Conservation (phyloP, 2,113 vertebrate species). For the Gopherus evgoodei region DNA sequence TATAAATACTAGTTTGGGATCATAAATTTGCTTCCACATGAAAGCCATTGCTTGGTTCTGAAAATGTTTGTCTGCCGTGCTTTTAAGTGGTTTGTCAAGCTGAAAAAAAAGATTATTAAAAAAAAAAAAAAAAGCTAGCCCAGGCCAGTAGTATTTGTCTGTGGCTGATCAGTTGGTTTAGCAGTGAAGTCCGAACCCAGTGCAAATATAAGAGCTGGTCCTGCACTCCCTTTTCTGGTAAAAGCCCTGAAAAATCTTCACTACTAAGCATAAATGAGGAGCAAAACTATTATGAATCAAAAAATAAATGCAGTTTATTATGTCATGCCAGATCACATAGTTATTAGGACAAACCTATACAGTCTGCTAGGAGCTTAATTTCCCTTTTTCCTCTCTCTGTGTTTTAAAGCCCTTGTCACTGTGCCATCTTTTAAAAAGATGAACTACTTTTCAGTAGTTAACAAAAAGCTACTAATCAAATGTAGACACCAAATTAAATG, state of each 20-base stretch:
- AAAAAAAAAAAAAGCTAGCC: not conserved
- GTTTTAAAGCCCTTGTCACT: not conserved
- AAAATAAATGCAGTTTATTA: not conserved
- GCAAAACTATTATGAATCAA: not conserved
- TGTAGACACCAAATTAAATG: not conserved
- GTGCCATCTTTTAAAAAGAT: not conserved
- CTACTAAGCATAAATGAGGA: not conserved
- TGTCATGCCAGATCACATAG: not conserved
- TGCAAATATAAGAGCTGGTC: not conserved
- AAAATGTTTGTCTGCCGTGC: not conserved
- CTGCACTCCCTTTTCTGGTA: not conserved
- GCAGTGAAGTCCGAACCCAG: fast-evolving
- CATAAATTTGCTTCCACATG: not conserved
- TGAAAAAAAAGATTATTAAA: not conserved
- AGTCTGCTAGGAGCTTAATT: not conserved
- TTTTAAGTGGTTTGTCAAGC: not conserved
- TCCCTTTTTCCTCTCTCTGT: not conserved
- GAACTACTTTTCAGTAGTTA: not conserved
- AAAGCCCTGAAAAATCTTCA: not conserved
- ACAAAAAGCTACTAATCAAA: not conserved
- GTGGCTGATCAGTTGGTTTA: not conserved
- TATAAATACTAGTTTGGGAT: not conserved
- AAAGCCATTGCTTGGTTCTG: not conserved
- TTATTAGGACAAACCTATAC: not conserved
- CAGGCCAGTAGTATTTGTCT: not conserved